Evolutionary conservation across 2,888 invertebrate genomes (phyloP).

Genomic region (Philereme vetulata): DNA sequence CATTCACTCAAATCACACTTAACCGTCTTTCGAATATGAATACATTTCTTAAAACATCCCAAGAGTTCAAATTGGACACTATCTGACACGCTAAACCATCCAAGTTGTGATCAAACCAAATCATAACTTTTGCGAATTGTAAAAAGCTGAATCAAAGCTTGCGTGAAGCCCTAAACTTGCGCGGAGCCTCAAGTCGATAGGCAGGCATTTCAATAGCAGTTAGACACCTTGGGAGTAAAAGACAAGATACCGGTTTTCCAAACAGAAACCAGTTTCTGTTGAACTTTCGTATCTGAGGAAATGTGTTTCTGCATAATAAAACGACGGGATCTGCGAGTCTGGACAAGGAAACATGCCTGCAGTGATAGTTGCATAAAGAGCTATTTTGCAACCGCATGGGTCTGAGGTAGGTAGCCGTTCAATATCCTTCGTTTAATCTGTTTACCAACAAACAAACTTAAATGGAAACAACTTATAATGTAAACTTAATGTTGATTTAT

Average conservation of each 20-base stretch:
- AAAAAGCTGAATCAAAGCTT: constrained; percentile 2
- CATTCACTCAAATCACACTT: constrained; percentile 5
- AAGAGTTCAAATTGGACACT: neutral
- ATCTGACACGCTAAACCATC: neutral
- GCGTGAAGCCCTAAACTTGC: neutral
- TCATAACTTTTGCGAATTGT: constrained; percentile 4
- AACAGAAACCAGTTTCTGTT: constrained; percentile 52
- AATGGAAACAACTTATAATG: neutral
- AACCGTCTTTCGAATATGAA: neutral
- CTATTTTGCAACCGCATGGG: constrained; percentile 66
- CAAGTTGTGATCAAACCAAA: constrained; percentile 1
- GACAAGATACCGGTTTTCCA: constrained; percentile 60
- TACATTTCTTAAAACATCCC: neutral
- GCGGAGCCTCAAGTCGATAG: constrained; percentile 43
- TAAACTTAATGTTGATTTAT: neutral
- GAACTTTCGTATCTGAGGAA: constrained; percentile 52
- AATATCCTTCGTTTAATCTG: constrained; percentile 67
- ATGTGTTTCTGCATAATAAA: constrained; percentile 40
- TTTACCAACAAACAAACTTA: constrained; percentile 45
- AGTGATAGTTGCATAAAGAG: constrained; percentile 64
- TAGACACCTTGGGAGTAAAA: constrained; percentile 63
- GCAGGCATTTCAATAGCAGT: constrained; percentile 61
- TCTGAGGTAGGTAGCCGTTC: constrained; percentile 59
- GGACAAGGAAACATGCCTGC: constrained; percentile 54
- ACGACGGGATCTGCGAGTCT: constrained; percentile 47